These are phyloP conservation scores for Andricus curvator DNA, from an alignment of 2,888 invertebrate genomes.

Conservation along the genomic window DNA sequence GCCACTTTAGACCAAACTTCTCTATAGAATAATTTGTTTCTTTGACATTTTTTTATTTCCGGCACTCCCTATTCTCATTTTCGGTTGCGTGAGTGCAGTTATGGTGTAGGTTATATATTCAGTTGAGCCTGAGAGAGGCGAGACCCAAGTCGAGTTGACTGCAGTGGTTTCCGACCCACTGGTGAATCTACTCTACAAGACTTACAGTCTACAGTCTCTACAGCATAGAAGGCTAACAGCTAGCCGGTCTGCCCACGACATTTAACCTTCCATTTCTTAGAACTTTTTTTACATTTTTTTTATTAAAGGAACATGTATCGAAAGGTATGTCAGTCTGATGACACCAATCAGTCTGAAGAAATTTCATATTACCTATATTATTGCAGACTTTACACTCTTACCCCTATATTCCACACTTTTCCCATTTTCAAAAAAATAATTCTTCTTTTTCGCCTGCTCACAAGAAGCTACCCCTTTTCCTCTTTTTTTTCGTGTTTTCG, in stretches of 20 bases:
- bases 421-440: no score
- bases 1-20: no score
- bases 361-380: not conserved
- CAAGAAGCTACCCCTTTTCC: no score
- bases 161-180: slow-evolving; percentile 7
- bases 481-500: no score
- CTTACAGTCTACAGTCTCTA: slow-evolving; percentile 42
- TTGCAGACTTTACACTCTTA: no score
- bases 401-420: no score
- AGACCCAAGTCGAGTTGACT: not conserved
- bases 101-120: slow-evolving; percentile 2
- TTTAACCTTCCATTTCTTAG: slow-evolving; percentile 63
- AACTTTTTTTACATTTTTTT: slow-evolving; percentile 46
- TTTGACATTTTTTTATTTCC: no score
- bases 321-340: not conserved
- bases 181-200: not conserved
- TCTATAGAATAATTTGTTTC: no score
- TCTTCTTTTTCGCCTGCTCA: no score
- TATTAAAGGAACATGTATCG: not conserved
- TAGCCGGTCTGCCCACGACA: slow-evolving; percentile 58
- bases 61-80: not conserved
- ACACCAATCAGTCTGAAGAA: not conserved
- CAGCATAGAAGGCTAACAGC: slow-evolving; percentile 45
- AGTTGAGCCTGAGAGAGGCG: not conserved
- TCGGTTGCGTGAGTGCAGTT: not conserved